Conservation (phyloP, 23 tunicate species). For the Clavelina lepadiformis region DNA sequence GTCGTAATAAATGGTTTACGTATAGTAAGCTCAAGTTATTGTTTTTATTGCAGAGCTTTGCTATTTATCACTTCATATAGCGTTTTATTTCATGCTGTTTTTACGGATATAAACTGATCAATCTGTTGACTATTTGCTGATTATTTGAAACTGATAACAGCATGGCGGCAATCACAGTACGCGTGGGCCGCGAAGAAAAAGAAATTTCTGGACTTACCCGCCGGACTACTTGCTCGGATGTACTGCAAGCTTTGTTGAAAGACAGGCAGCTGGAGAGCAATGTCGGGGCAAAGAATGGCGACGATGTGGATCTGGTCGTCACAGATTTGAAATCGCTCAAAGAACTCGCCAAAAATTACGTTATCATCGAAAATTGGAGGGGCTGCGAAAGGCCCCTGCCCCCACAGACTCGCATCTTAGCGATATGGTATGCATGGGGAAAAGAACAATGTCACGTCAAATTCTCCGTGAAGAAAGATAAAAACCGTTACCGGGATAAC, state of each 20-base stretch:
- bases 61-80: no score
- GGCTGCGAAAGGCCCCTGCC: constrained; percentile 87
- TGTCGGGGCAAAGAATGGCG: not conserved
- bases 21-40: no score
- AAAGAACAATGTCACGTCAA: constrained; percentile 91
- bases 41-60: no score
- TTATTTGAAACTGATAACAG: no score
- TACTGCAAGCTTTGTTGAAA: constrained; percentile 68
- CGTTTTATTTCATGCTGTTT: no score
- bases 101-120: no score
- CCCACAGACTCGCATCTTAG: constrained; percentile 71
- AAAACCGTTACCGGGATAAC: constrained; percentile 20
- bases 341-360: constrained; percentile 73
- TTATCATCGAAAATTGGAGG: constrained; percentile 89
- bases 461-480: constrained; percentile 67
- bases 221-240: constrained; percentile 82
- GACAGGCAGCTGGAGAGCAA: constrained; percentile 33
- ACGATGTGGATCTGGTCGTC: constrained; percentile 6
- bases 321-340: constrained; percentile 26
- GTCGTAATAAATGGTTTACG: no score
- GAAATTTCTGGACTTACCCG: constrained; percentile 82
- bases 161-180: constrained; percentile 77
- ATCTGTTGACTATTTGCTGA: no score
- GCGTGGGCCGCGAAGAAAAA: constrained; percentile 75
- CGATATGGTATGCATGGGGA: constrained; percentile 98